phyloP scores from a whole-genome alignment of 2,888 invertebrate species.

The Acronicta leporina region DNA sequence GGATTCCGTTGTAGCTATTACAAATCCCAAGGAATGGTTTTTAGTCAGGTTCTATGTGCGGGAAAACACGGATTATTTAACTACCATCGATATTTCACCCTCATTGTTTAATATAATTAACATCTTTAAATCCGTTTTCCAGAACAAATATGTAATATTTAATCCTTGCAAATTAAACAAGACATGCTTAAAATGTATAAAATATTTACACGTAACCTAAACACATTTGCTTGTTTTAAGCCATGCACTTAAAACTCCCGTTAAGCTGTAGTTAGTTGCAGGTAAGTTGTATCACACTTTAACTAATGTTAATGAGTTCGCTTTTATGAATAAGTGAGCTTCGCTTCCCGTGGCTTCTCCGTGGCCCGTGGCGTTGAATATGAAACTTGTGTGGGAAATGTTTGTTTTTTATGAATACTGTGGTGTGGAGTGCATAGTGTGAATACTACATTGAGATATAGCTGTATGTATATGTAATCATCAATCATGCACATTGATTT shows the following conservation, averaged over 20 bases:
- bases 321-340: slow-evolving; percentile 53
- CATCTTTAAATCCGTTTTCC: no score
- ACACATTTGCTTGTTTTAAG: slow-evolving; percentile 23
- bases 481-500: no score
- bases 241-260: slow-evolving; percentile 45
- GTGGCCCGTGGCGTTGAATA: slow-evolving; percentile 2
- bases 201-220: slow-evolving; percentile 3
- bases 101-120: no score
- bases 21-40: no score
- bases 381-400: slow-evolving; percentile 14
- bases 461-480: no score
- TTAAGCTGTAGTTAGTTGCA: slow-evolving; percentile 34
- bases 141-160: no score
- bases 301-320: slow-evolving; percentile 50
- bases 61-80: no score
- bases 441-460: no score
- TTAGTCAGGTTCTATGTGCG: no score
- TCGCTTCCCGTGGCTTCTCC: slow-evolving; percentile 23
- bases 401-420: slow-evolving; percentile 29
- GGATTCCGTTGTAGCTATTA: no score
- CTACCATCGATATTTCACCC: no score
- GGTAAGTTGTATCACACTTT: slow-evolving; percentile 51
- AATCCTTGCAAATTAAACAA: not conserved
- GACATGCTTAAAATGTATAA: not conserved
- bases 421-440: no score